Base-by-base conservation (phyloP, 2,888 invertebrate species). In the Drosophila algonquin region DNA sequence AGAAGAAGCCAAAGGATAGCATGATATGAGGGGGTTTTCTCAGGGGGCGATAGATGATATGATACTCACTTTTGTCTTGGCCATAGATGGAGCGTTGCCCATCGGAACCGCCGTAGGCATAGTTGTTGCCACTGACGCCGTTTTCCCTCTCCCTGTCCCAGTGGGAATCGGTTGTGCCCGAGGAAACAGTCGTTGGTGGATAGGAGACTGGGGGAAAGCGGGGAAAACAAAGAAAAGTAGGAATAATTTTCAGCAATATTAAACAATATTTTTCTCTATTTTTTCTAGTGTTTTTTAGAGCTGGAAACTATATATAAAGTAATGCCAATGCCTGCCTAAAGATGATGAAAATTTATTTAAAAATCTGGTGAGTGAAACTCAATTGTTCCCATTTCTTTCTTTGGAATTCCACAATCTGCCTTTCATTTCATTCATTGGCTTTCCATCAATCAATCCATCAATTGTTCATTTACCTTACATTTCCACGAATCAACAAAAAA, bases 161-260 rank as follows among this genome's bases (percentile, higher is more conserved):
- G 68, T 87, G 87, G 30, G 87, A 75, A 32, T 91, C 91, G n/a
- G 91, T 91, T 61, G 90, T 68, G 40, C 89, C 90, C 35, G 89
- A 67, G 1, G 79, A 80, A 21, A 87, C 71, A 7, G 92, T 92
- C 9, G 92, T 92, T 55, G 91, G 91, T 1, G 92, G 91, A 89
- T 92, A 92, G 12, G 92, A 92, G 9, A 91, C 92, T 92, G 75
- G 0, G 18, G 18, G 18, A 18, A 18, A 18, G 18, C 0, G 21
- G 8, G n/a, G 1, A 52, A 14, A 57, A 10, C 3, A 4, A 1
- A 8, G 5, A 1, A 6, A 16, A 12, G 5, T 12, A 1, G 5
- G 1, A 47, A 8, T 27, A 12, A 12, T 30, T 16, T n/a, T 10
- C 4, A 14, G 8, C 12, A 16, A 3, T 10, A 1, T 14, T 40